Evolutionary conservation across 2,113 vertebrate species (phyloP).

Genomic region (Aepyceros melampus): DNA sequence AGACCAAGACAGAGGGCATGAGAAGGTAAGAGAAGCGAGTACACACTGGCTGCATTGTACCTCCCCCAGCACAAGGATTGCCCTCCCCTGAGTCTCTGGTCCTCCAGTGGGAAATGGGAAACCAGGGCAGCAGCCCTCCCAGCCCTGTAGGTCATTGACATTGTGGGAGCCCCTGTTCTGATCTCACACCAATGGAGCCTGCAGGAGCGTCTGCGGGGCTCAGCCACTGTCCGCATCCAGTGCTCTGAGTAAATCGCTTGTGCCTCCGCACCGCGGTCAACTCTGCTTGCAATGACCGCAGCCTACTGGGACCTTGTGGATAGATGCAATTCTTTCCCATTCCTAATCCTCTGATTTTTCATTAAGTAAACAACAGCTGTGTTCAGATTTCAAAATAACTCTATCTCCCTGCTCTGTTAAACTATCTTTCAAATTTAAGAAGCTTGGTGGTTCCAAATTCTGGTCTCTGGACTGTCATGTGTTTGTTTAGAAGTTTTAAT

Average conservation of each 20-base stretch:
- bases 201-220: not conserved
- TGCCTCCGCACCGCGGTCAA: no score
- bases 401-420: not conserved
- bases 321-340: not conserved
- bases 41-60: not conserved
- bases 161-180: not conserved
- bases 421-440: not conserved
- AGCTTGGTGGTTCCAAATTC: rapidly evolving
- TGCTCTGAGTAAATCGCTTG: not conserved
- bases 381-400: not conserved
- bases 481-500: conserved; percentile 9
- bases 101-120: not conserved
- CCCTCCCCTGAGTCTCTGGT: not conserved
- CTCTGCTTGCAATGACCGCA: not conserved
- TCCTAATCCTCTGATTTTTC: not conserved
- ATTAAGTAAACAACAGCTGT: rapidly evolving
- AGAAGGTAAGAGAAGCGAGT: not conserved
- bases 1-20: not conserved
- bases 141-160: not conserved
- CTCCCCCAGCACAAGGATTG: not conserved
- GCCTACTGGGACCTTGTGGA: not conserved
- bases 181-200: not conserved
- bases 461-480: not conserved
- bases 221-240: not conserved
- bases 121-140: not conserved